Conservation (phyloP, 1,140 invertebrate genomes). For the Heliconius congener region DNA sequence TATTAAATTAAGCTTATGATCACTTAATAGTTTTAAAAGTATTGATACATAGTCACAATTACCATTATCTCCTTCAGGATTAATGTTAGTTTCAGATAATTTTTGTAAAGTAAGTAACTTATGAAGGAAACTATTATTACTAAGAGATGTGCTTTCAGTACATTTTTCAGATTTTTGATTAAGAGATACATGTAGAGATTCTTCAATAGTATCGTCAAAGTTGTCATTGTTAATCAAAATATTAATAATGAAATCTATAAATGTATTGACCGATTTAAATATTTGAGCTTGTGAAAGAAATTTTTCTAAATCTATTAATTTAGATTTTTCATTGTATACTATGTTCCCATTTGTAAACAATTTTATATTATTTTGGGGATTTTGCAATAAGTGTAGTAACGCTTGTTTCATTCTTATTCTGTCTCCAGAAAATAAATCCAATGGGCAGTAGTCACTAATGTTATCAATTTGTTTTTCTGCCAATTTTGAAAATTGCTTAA, state of each 20-base stretch:
- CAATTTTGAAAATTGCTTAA: conserved; percentile 87
- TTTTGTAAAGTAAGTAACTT: conserved; percentile 66
- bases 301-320: conserved; percentile 45
- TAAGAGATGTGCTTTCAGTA: conserved; percentile 44
- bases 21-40: conserved; percentile 48
- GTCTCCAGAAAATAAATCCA: conserved; percentile 87
- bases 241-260: conserved; percentile 62
- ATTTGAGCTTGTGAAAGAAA: conserved; percentile 44
- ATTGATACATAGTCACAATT: conserved; percentile 49
- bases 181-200: conserved; percentile 30
- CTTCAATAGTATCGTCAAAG: conserved; percentile 29
- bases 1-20: conserved; percentile 48
- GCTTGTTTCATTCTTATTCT: conserved; percentile 83
- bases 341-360: conserved; percentile 84
- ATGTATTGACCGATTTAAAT: conserved; percentile 52
- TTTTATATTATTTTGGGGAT: conserved; percentile 89
- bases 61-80: conserved; percentile 25
- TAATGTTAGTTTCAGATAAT: conserved; percentile 49
- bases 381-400: conserved; percentile 82
- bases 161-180: conserved; percentile 45
- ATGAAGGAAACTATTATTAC: conserved; percentile 53
- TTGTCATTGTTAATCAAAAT: conserved; percentile 52
- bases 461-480: conserved; percentile 75
- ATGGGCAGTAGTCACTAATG: conserved; percentile 86
- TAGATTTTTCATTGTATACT: conserved; percentile 80